Percentiles rank a stretch among this genome's conserved stretches.
phyloP scores from a whole-genome alignment of 2,888 invertebrate genomes.

The Anagyrus pseudococci region DNA sequence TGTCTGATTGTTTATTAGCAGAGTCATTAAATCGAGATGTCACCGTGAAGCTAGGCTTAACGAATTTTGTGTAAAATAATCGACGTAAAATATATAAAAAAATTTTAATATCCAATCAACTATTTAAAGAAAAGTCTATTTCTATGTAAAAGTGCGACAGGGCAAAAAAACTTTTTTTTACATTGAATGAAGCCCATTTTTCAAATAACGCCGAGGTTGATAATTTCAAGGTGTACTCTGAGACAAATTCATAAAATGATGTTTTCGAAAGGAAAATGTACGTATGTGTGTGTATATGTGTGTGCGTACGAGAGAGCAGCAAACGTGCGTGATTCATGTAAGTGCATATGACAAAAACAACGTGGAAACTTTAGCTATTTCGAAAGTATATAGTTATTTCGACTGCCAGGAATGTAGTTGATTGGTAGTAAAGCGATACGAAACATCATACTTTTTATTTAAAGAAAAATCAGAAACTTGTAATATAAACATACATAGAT shows the following conservation, averaged over 20 bases:
- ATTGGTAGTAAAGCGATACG: conserved; percentile 24
- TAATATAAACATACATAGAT: conserved; percentile 46
- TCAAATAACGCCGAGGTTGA: conserved; percentile 44
- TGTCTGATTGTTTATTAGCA: conserved; percentile 51
- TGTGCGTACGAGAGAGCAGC: conserved; percentile 28
- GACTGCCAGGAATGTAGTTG: conserved; percentile 37
- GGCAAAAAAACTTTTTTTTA: conserved; percentile 23
- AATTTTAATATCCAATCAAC: conserved; percentile 56
- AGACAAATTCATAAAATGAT: conserved; percentile 11
- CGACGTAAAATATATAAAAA: conserved; percentile 57
- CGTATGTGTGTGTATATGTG: conserved; percentile 38
- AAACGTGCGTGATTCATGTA: conserved; percentile 36
- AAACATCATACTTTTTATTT: conserved; percentile 37
- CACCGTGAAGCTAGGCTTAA: conserved; percentile 55
- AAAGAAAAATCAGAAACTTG: conserved; percentile 43
- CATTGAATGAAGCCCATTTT: too few relatives aligned
- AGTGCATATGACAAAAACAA: conserved; percentile 22
- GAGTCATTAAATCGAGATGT: conserved; percentile 56
- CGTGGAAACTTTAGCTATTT: conserved; percentile 40
- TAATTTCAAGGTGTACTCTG: conserved; percentile 52
- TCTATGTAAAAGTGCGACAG: conserved; percentile 49
- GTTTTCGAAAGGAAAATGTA: conserved; percentile 26
- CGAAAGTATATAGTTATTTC: conserved; percentile 42
- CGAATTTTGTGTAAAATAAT: conserved; percentile 59
- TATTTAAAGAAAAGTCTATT: conserved; percentile 49